A percentile compares a stretch with the other conserved stretches of the same genome.
These are phyloP conservation scores for Adelosebastes latens DNA, from an alignment of 2,797 vertebrate genomes.

Conservation along the genomic window DNA sequence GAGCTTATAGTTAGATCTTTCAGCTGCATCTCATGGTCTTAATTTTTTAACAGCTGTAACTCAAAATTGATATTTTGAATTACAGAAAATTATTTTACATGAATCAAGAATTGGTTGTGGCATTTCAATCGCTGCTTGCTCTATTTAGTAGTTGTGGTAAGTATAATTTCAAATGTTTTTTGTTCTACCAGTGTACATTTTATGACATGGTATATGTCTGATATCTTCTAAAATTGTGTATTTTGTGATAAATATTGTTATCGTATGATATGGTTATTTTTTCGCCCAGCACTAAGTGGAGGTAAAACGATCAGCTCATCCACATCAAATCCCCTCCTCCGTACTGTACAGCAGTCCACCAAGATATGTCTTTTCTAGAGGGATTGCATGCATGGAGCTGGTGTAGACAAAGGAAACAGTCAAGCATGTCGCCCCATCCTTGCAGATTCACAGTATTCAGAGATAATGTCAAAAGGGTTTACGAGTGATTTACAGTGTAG, in stretches of 20 bases:
- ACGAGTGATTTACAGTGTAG: slow-evolving; percentile 36
- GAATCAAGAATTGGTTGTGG: background rate
- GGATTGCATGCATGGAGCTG: slow-evolving; percentile 62
- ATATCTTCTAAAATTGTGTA: background rate
- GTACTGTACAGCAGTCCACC: slow-evolving; percentile 23
- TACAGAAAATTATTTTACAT: background rate
- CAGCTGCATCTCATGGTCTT: background rate
- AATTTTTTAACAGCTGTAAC: background rate
- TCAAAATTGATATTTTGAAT: background rate
- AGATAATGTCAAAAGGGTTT: slow-evolving; percentile 38
- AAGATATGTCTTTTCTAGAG: slow-evolving; percentile 22
- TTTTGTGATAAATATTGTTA: slow-evolving; percentile 12
- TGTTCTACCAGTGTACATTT: background rate
- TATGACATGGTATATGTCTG: background rate
- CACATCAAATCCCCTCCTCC: background rate
- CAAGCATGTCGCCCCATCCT: slow-evolving; percentile 43
- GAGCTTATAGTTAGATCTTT: background rate
- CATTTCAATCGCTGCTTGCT: background rate
- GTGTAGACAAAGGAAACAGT: slow-evolving; percentile 51
- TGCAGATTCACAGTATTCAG: slow-evolving; percentile 73
- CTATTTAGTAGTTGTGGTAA: background rate
- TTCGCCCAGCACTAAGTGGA: slow-evolving; percentile 25
- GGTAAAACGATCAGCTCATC: slow-evolving; percentile 23
- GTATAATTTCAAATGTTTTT: background rate
- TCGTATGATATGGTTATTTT: background rate